Base-by-base conservation (phyloP, 2,797 vertebrate species). In the Halcyon leucocephala region DNA sequence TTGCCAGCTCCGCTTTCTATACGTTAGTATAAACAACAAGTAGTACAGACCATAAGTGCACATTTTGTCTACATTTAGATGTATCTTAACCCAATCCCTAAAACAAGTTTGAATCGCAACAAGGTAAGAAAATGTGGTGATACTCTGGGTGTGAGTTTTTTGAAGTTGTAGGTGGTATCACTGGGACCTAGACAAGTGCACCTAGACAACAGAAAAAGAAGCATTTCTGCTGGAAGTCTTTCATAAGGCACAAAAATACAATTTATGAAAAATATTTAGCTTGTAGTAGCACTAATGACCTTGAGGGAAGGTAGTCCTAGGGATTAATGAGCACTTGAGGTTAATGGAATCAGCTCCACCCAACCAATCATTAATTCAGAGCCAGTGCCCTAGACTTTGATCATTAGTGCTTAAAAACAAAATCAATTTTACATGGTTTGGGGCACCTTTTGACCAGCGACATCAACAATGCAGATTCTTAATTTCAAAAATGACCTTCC, bases 381-480 rank as follows among this genome's bases (percentile, higher is more conserved):
- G 88, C 69, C 12, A 19, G 31, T 92, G 88, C 67, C 71, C 88
- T 66, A 71, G 86, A 89, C 88, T 93, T 93, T 82, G 88, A 89
- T 96, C 94, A 87, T 97, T 95, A 97, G 71, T 48, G 65, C 57
- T 87, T 73, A 94, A 95, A 95, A 94, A 82, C 64, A 90, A 92
- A 93, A 97, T 97, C 71, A 94, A 81, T 97, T 97, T 95, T 87
- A 62, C 42, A 67, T 96, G 74, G 93, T 97, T 96, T 93, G 70
- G 61, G 94, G 96, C 92, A 95, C 81, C 88, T 95, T 95, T 94
- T 97, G 93, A 85, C 94, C 94, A 93, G 57, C 41, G 80, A 86
- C 60, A 85, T 82, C 57, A 96, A 93, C 82, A 90, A 87, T 67
- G 58, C 67, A 81, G 71, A 9, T 60, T 86, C 41, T 87, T 95